Evolutionary conservation across 1,140 invertebrate species (phyloP).

Genomic region (Pogonomyrmex barbatus): DNA sequence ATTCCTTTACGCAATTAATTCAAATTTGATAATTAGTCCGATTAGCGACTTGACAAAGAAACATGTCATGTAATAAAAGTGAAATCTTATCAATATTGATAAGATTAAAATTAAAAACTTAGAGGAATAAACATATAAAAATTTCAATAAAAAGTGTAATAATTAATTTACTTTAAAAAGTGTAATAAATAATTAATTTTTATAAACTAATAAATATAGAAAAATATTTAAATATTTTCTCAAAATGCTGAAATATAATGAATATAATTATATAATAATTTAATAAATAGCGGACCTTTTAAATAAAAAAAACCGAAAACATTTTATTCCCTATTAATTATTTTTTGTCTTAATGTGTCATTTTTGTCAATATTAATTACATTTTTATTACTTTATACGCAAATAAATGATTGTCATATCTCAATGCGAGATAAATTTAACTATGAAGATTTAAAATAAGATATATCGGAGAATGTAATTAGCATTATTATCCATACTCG

Average conservation of each 20-base stretch:
- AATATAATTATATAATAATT: background rate
- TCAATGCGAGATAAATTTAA: background rate
- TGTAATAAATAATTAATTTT: background rate
- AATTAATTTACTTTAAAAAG: no score
- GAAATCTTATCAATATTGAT: background rate
- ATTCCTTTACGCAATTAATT: background rate
- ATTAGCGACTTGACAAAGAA: no score
- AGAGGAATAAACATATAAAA: background rate
- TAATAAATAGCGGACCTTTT: background rate
- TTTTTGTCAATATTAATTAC: background rate
- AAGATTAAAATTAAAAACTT: background rate
- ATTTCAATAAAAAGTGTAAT: background rate
- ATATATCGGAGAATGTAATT: background rate
- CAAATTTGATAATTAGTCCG: background rate
- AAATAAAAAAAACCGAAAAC: background rate
- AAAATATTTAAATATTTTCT: background rate
- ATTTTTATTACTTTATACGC: background rate
- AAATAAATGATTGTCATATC: background rate
- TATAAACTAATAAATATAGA: background rate
- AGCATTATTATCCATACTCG: conserved; percentile 24
- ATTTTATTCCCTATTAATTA: background rate
- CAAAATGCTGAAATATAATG: background rate
- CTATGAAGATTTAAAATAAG: background rate
- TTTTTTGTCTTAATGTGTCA: background rate
- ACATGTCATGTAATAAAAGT: background rate